Evolutionary conservation across 2,888 invertebrate genomes (phyloP).

Genomic region (Macrosiphum euphorbiae): DNA sequence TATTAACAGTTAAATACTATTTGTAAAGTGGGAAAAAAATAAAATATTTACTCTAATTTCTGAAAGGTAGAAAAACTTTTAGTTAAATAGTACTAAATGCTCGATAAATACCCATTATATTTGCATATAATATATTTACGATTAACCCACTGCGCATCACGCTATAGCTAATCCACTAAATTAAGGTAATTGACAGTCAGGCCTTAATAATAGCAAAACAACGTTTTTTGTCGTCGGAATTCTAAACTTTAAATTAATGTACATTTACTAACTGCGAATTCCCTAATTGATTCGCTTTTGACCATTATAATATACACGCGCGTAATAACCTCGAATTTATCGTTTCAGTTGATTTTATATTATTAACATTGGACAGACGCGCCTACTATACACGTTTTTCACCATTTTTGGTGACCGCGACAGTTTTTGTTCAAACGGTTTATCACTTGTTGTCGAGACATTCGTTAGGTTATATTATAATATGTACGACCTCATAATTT

Average conservation of each 20-base stretch:
- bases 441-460: slow-evolving; percentile 9
- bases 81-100: background rate
- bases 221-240: background rate
- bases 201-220: background rate
- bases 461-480: background rate
- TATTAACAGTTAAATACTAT: background rate
- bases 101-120: background rate
- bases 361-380: background rate
- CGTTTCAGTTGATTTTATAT: background rate
- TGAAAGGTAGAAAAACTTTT: background rate
- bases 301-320: background rate
- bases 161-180: background rate
- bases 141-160: background rate
- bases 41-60: background rate
- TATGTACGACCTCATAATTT: slow-evolving; percentile 33
- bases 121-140: background rate
- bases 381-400: background rate
- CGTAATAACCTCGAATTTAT: background rate
- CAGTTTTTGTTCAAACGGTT: slow-evolving; percentile 23
- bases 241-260: background rate
- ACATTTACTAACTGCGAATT: background rate
- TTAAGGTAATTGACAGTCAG: background rate
- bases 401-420: background rate
- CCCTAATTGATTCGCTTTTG: background rate
- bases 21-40: background rate